Percentiles rank a stretch among this genome's conserved stretches.
phyloP scores from a whole-genome alignment of 2,113 vertebrate species.

The Callospermophilus lateralis region DNA sequence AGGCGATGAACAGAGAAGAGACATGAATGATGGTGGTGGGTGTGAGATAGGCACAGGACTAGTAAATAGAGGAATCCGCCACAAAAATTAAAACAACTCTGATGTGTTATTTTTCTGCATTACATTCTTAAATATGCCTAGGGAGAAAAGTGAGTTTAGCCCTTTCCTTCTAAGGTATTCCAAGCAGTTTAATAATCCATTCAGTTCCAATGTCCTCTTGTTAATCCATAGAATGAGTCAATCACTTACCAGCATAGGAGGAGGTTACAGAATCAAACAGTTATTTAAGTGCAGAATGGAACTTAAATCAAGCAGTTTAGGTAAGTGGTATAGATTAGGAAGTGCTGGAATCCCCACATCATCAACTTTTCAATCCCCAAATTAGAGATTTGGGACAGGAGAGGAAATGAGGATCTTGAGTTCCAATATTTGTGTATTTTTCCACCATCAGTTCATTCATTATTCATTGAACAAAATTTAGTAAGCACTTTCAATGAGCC shows the following conservation, averaged over 20 bases:
- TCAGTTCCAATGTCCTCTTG: neutral
- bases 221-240: neutral
- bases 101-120: neutral
- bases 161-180: neutral
- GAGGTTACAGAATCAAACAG: neutral
- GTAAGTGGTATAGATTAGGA: neutral
- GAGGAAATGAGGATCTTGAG: neutral
- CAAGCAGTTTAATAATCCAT: neutral
- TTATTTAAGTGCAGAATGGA: neutral
- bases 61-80: neutral
- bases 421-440: constrained; percentile 12
- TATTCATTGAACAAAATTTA: constrained; percentile 62
- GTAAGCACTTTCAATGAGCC: constrained; percentile 48
- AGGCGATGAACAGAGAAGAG: neutral
- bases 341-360: fast-evolving
- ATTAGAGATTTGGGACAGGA: neutral
- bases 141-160: neutral
- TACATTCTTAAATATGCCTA: neutral
- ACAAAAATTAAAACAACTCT: neutral
- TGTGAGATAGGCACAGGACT: neutral
- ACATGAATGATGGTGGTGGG: too few species aligned
- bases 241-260: neutral
- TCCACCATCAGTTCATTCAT: constrained; percentile 58
- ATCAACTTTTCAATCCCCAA: neutral
- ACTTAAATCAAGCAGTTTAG: neutral